These are phyloP conservation scores for Physeter macrocephalus DNA, from an alignment of 2,113 vertebrate genomes.

Conservation along the genomic window DNA sequence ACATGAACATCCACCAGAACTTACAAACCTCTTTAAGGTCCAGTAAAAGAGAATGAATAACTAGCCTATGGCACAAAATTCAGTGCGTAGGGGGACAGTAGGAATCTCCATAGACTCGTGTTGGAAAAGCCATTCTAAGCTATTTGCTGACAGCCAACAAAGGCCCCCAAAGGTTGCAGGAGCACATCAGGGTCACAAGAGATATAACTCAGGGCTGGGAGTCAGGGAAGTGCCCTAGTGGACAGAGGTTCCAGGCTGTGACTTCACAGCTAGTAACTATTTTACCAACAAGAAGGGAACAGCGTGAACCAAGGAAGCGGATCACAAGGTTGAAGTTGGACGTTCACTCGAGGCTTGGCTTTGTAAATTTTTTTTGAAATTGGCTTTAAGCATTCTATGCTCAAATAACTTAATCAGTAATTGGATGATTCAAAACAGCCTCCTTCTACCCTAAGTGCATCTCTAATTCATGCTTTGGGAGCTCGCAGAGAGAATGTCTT, in stretches of 20 bases:
- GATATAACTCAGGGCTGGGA: neutral
- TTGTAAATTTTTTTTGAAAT: neutral
- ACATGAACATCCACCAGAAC: neutral
- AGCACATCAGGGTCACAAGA: neutral
- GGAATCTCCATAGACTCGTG: fast-evolving
- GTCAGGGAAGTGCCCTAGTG: neutral
- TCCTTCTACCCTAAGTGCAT: neutral
- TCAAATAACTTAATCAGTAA: neutral
- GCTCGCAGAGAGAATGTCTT: neutral
- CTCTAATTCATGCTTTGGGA: neutral
- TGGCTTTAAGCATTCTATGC: neutral
- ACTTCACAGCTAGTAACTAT: neutral
- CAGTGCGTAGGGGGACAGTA: neutral
- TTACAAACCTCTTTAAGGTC: neutral
- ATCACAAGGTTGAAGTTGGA: neutral
- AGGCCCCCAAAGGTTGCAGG: neutral
- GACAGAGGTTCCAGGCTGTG: neutral
- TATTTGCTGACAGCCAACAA: neutral
- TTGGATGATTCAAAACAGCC: neutral
- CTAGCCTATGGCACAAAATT: neutral
- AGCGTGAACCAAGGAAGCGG: neutral
- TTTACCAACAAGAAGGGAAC: neutral
- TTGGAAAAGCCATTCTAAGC: neutral
- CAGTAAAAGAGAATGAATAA: neutral
- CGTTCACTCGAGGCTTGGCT: neutral